Conservation (phyloP, 2,113 vertebrate species). For the Paradisaea rubra region DNA sequence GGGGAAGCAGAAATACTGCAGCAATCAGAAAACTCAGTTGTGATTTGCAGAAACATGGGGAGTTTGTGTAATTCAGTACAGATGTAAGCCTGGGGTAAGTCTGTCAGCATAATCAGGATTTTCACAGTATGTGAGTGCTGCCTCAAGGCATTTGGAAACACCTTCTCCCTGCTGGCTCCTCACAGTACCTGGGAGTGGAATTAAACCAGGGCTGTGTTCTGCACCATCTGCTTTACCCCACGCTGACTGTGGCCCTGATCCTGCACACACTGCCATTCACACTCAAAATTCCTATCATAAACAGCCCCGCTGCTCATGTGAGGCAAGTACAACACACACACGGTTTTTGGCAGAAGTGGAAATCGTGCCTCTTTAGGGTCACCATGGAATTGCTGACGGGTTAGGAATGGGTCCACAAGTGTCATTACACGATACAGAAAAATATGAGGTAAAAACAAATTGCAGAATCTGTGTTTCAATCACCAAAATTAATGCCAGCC, state of each 20-base stretch:
- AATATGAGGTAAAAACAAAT: not conserved
- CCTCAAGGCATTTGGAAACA: slow-evolving; percentile 12
- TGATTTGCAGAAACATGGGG: not conserved
- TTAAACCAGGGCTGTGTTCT: not conserved
- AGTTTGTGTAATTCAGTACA: not conserved
- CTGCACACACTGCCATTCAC: not conserved
- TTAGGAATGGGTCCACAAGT: not conserved
- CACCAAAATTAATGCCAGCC: not conserved
- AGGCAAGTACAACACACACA: not conserved
- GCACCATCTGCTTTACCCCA: not conserved
- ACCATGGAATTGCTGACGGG: rapidly evolving
- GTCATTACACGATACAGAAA: not conserved
- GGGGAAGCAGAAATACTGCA: not conserved
- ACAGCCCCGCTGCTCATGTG: not conserved
- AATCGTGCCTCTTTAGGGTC: not conserved
- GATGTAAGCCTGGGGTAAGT: not conserved
- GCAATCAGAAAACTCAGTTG: not conserved
- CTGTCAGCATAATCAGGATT: not conserved
- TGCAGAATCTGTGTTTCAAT: not conserved
- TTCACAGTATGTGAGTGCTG: not conserved
- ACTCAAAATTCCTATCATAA: not conserved
- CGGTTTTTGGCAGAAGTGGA: not conserved
- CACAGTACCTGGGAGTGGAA: not conserved
- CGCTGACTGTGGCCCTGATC: not conserved
- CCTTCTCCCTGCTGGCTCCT: not conserved